Evolutionary conservation across 2,888 invertebrate genomes (phyloP), one percentile per base, ranked within the genome.

Genomic region (Thereva unica): DNA sequence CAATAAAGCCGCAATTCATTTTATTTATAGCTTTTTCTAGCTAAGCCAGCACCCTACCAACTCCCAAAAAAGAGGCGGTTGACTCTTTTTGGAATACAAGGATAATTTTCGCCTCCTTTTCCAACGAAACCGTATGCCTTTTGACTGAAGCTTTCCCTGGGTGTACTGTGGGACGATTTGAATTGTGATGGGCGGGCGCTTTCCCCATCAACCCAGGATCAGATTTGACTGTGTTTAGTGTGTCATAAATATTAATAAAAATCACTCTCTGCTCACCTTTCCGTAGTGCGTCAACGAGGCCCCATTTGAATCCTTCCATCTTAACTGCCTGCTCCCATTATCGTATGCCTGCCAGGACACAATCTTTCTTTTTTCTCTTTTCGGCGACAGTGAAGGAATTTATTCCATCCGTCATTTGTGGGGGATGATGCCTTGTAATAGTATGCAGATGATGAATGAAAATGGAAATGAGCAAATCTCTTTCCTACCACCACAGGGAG

Each of bases 191-290:
- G 23, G 23, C 23, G 23, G 23, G 23, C 23, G 23, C 23, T 2
- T 23, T 23, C 23, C 1, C 23, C 9, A 34, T 10, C n/a, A n/a
- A 10, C 37, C 7, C 2, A 50, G 34, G 35, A 47, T 34, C 47
- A 47, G 47, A 59, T 35, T 47, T 37, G 37, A 23, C 23, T 23
- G 23, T 23, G 47, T 10, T 7, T 38, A 47, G 37, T 45, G 34
- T 59, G 6, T 41, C 57, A 59, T 59, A 59, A 59, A 59, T 59
- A 59, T 59, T 47, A 59, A 59, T 59, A 47, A 45, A 59, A 9
- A 59, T 59, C 47, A 23, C 23, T 23, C 23, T 23, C 23, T 23
- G 23, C 23, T 23, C 23, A 23, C 23, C 23, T 23, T 23, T 23
- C 2, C 23, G 1, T 23, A 23, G 23, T 23, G 23, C 23, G 23